Percentiles rank a stretch among this genome's conserved stretches.
These are phyloP conservation scores for Agrotis ipsilon DNA, from an alignment of 2,888 invertebrate genomes.

Conservation along the genomic window DNA sequence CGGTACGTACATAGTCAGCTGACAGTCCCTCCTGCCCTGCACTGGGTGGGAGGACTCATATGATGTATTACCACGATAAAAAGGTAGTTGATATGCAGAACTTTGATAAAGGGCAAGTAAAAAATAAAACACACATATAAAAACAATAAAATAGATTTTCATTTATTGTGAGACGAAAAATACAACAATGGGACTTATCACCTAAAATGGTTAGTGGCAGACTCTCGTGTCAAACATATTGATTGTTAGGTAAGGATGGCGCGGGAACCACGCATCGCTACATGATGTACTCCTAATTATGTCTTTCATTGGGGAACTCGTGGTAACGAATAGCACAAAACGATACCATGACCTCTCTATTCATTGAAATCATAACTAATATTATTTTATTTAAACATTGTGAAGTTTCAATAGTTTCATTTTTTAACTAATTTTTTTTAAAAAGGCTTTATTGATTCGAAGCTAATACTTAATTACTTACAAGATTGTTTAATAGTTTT, in stretches of 20 bases:
- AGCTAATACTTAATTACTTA: slow-evolving; percentile 91
- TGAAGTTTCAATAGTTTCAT: slow-evolving; percentile 89
- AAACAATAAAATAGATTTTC: slow-evolving; percentile 92
- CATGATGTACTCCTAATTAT: slow-evolving; percentile 83
- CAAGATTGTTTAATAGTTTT: slow-evolving; percentile 90
- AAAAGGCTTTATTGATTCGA: slow-evolving; percentile 91
- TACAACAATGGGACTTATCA: slow-evolving; percentile 91
- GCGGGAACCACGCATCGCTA: slow-evolving; percentile 51
- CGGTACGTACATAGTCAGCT: no score
- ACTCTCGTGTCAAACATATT: slow-evolving; percentile 89
- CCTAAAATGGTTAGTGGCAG: slow-evolving; percentile 91
- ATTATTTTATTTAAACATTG: slow-evolving; percentile 86
- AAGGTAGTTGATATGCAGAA: no score
- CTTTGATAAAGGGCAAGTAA: slow-evolving; percentile 39
- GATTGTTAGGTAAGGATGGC: slow-evolving; percentile 73
- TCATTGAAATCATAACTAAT: slow-evolving; percentile 89
- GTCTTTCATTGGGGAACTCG: slow-evolving; percentile 90
- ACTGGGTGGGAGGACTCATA: no score
- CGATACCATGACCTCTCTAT: slow-evolving; percentile 86
- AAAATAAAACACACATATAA: slow-evolving; percentile 87
- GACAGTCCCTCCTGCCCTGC: no score
- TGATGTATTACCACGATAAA: no score
- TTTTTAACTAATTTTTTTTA: slow-evolving; percentile 88
- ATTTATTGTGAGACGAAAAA: slow-evolving; percentile 92
- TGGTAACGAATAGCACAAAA: slow-evolving; percentile 90